These are phyloP conservation scores for Diglossa brunneiventris DNA, from an alignment of 2,113 vertebrate species.

Conservation along the genomic window DNA sequence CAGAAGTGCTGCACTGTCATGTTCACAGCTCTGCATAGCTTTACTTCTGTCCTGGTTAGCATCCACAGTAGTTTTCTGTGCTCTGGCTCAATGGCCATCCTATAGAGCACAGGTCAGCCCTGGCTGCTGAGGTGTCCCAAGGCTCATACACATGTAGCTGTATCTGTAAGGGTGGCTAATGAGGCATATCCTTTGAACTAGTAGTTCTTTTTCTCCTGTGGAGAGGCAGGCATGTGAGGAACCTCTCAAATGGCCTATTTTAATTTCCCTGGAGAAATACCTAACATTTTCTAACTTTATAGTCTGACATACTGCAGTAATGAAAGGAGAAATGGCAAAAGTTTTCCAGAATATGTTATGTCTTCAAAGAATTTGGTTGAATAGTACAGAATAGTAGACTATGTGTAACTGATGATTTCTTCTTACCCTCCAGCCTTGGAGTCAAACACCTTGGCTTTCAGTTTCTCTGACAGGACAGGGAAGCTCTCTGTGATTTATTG, in stretches of 20 bases:
- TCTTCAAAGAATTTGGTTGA: neutral
- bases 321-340: neutral
- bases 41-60: neutral
- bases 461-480: neutral
- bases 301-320: neutral
- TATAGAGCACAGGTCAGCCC: neutral
- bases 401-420: neutral
- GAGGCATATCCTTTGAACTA: neutral
- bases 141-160: accelerated
- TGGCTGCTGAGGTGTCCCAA: neutral
- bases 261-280: conserved; percentile 46
- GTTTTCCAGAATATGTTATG: neutral
- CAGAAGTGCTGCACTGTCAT: neutral
- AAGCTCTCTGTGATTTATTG: neutral
- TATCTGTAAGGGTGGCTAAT: neutral
- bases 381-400: neutral
- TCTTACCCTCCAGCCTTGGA: neutral
- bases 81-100: neutral
- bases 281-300: neutral
- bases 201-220: neutral
- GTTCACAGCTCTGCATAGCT: neutral
- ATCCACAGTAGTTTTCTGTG: neutral
- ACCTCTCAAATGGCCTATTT: neutral
- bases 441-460: neutral
- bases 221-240: neutral